Evolutionary conservation across 2,113 vertebrate species (phyloP).

Genomic region (Alouatta palliata): DNA sequence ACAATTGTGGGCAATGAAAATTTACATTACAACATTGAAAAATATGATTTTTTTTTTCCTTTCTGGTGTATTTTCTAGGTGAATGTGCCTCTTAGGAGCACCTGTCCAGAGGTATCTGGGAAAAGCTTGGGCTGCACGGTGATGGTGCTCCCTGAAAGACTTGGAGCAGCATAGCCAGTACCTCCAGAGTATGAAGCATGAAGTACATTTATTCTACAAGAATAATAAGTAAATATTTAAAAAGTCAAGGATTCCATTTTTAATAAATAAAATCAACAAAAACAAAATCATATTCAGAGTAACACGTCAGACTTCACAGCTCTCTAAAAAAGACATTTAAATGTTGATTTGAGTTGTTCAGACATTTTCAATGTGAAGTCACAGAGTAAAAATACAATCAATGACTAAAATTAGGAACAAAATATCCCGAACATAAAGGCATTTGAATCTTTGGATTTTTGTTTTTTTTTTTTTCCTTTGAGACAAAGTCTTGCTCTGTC

Average conservation of each 20-base stretch:
- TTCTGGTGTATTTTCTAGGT: conserved; percentile 69
- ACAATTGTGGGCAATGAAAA: conserved; percentile 42
- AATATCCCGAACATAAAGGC: neutral
- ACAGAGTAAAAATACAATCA: conserved; percentile 8
- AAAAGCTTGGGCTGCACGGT: conserved; percentile 24
- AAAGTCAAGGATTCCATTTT: conserved; percentile 53
- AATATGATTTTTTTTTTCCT: neutral
- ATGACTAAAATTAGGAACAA: conserved; percentile 19
- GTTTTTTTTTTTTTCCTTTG: too few relatives aligned
- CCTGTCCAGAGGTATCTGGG: conserved; percentile 13
- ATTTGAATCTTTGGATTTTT: neutral
- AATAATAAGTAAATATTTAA: conserved; percentile 57
- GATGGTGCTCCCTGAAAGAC: conserved; percentile 40
- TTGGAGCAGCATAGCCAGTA: conserved; percentile 28
- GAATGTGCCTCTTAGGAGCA: conserved; percentile 70
- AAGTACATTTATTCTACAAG: conserved; percentile 59
- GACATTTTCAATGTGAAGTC: conserved; percentile 9
- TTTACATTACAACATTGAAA: conserved; percentile 53
- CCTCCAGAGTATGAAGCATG: conserved; percentile 43
- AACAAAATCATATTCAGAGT: conserved; percentile 36
- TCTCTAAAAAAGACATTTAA: conserved; percentile 24
- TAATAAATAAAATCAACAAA: conserved; percentile 62
- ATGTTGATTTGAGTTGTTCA: conserved; percentile 25
- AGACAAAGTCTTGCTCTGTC: too few relatives aligned
- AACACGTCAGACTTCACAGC: neutral